Conservation (phyloP, 1,140 invertebrate species). For the Tachypleus tridentatus region DNA sequence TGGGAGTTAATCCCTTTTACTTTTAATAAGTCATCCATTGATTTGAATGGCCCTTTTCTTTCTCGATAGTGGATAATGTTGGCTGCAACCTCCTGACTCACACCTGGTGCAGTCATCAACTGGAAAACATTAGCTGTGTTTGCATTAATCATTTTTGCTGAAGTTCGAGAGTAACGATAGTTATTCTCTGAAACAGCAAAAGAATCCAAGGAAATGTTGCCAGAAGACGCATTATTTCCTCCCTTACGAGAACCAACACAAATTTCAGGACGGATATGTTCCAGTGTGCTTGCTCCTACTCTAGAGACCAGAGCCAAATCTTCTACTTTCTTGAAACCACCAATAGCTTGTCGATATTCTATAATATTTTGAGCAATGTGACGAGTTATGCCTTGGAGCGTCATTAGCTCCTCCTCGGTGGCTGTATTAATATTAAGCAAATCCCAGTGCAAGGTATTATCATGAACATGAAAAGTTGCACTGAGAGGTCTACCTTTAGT, state of each 20-base stretch:
- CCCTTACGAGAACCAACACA: slow-evolving; percentile 40
- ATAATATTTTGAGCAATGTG: slow-evolving; percentile 58
- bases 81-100: slow-evolving; percentile 64
- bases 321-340: slow-evolving; percentile 60
- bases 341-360: slow-evolving; percentile 58
- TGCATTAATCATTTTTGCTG: slow-evolving; percentile 42
- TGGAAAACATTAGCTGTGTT: slow-evolving; percentile 66
- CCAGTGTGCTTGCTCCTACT: slow-evolving; percentile 61
- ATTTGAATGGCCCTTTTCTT: slow-evolving; percentile 58
- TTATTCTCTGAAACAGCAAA: slow-evolving; percentile 6
- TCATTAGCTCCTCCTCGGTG: slow-evolving; percentile 61
- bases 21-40: slow-evolving; percentile 49
- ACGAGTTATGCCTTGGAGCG: slow-evolving; percentile 53
- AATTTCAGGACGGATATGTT: slow-evolving; percentile 53
- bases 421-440: slow-evolving; percentile 50
- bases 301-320: slow-evolving; percentile 69
- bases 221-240: slow-evolving; percentile 42
- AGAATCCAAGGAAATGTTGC: slow-evolving; percentile 50
- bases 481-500: slow-evolving; percentile 26
- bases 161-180: slow-evolving; percentile 22
- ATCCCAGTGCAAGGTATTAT: slow-evolving; percentile 34
- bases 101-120: slow-evolving; percentile 57
- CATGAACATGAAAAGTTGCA: slow-evolving; percentile 31
- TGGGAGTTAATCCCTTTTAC: slow-evolving; percentile 36
- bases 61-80: slow-evolving; percentile 61